These are phyloP conservation scores for Xyliphius kryptos DNA, from an alignment of 2,113 vertebrate species.

Conservation along the genomic window DNA sequence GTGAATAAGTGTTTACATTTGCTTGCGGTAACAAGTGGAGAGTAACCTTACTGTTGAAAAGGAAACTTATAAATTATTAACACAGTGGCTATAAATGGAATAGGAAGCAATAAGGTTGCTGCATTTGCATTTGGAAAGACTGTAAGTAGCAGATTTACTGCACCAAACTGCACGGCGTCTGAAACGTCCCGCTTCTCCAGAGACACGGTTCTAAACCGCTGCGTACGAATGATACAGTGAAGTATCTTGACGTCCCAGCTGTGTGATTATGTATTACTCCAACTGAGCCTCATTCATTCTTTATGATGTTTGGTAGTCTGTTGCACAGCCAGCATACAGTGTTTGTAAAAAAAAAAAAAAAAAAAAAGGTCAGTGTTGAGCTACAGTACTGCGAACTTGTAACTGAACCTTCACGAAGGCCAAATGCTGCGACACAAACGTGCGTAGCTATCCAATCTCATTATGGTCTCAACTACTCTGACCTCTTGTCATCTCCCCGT, in stretches of 20 bases:
- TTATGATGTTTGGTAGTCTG: slow-evolving; percentile 4
- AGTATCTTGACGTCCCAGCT: slow-evolving; percentile 1
- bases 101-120: slow-evolving; percentile 5
- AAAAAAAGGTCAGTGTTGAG: no score
- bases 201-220: background rate
- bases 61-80: slow-evolving; percentile 24
- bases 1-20: slow-evolving; percentile 32
- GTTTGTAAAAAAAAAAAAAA: background rate
- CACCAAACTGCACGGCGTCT: background rate
- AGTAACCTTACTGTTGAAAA: slow-evolving; percentile 6
- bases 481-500: background rate
- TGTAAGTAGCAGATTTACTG: background rate
- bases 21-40: slow-evolving; percentile 29
- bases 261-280: background rate
- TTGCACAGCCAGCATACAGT: background rate
- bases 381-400: background rate
- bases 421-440: background rate
- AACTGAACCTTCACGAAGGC: background rate
- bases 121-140: slow-evolving; percentile 2
- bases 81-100: background rate
- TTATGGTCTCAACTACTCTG: slow-evolving; percentile 1
- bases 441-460: background rate
- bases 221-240: background rate
- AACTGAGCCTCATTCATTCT: slow-evolving; percentile 13
- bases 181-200: background rate